A percentile compares a stretch with the other conserved stretches of the same genome.
phyloP scores from a whole-genome alignment of 2,797 vertebrate species.

The Mionectes olivaceus region DNA sequence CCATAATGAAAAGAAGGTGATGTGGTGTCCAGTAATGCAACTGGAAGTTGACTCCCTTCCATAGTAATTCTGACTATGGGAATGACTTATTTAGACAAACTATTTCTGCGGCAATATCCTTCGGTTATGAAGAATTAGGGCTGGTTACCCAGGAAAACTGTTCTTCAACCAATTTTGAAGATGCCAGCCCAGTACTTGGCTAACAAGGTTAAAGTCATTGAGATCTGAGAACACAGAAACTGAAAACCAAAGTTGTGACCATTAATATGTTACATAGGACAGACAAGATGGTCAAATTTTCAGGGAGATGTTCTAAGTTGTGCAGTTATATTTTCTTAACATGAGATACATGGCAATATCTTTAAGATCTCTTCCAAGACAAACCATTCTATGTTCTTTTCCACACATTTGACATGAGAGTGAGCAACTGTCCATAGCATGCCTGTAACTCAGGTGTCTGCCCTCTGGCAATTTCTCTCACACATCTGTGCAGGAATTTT shows the following conservation, averaged over 20 bases:
- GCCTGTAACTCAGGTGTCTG: not conserved
- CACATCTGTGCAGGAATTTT: not conserved
- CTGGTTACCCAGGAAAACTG: not conserved
- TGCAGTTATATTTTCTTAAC: not conserved
- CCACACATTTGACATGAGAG: rapidly evolving
- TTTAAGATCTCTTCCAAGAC: not conserved
- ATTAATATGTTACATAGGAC: not conserved
- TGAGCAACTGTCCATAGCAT: not conserved
- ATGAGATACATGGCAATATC: not conserved
- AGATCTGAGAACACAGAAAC: not conserved
- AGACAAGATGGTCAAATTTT: not conserved
- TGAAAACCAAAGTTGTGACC: not conserved
- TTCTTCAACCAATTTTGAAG: not conserved
- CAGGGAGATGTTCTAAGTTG: not conserved
- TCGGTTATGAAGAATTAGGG: not conserved
- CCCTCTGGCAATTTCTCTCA: not conserved
- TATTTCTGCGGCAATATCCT: not conserved
- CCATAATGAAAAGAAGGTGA: not conserved
- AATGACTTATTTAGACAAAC: not conserved
- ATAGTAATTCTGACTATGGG: not conserved
- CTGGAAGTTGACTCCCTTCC: not conserved
- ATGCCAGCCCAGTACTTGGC: not conserved
- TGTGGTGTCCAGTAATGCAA: not conserved
- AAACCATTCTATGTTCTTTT: not conserved
- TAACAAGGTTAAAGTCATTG: not conserved